Conservation (phyloP, 2,797 vertebrate species). For the Nannoperca obscura region DNA sequence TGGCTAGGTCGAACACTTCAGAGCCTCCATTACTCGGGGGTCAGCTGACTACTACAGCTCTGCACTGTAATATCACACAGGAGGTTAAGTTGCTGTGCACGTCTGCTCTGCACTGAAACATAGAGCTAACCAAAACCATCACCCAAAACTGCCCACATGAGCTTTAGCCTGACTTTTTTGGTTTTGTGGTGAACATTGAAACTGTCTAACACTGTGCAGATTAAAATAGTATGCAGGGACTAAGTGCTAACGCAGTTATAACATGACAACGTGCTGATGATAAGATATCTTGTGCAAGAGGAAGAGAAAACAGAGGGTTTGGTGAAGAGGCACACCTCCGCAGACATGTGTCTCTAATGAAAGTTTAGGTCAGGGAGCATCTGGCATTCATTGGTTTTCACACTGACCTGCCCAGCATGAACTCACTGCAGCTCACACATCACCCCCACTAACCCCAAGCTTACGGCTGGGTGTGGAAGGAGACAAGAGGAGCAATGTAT, state of each 20-base stretch:
- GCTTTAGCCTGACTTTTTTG: slow-evolving; percentile 23
- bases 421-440: slow-evolving; percentile 49
- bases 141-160: slow-evolving; percentile 30
- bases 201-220: neutral
- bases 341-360: slow-evolving; percentile 75
- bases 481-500: neutral
- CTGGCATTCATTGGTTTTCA: slow-evolving; percentile 70
- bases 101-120: slow-evolving; percentile 31
- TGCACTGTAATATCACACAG: slow-evolving; percentile 15
- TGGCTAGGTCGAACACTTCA: slow-evolving; percentile 19
- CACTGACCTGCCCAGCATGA: slow-evolving; percentile 66
- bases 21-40: slow-evolving; percentile 50
- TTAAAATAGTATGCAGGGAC: slow-evolving; percentile 6
- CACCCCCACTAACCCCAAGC: slow-evolving; percentile 10
- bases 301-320: slow-evolving; percentile 29
- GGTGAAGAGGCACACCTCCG: slow-evolving; percentile 60
- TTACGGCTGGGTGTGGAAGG: neutral
- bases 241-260: neutral
- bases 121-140: slow-evolving; percentile 5
- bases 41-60: slow-evolving; percentile 18
- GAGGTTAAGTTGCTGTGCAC: slow-evolving; percentile 24
- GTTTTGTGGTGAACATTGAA: slow-evolving; percentile 13
- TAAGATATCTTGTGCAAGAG: slow-evolving; percentile 6
- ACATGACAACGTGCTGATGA: neutral
- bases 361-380: slow-evolving; percentile 60